A percentile compares a stretch with the other conserved stretches of the same genome.
phyloP scores from a whole-genome alignment of 2,888 invertebrate species.

The Ichneumon xanthorius region DNA sequence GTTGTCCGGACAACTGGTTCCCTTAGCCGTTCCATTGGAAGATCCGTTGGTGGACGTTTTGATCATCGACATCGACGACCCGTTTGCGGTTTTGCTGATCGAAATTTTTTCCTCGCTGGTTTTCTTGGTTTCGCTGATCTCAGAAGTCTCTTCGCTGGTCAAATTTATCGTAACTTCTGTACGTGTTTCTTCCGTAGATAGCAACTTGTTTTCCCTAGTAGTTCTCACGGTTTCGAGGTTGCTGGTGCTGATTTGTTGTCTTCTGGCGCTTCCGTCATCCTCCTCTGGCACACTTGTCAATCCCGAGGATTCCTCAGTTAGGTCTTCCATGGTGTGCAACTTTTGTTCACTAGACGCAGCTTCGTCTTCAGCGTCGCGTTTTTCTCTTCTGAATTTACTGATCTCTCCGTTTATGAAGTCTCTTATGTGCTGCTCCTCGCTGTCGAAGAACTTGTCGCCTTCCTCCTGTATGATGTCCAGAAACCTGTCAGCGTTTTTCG shows the following conservation, averaged over 20 bases:
- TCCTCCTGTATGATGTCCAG: slow-evolving; percentile 93
- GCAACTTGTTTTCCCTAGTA: slow-evolving; percentile 26
- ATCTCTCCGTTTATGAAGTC: slow-evolving; percentile 87
- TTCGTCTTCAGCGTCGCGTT: slow-evolving; percentile 78
- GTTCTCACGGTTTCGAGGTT: slow-evolving; percentile 16
- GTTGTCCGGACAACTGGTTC: background rate
- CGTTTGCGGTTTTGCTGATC: slow-evolving; percentile 38
- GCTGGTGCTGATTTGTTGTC: background rate
- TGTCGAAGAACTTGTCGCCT: slow-evolving; percentile 88
- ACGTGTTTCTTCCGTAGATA: slow-evolving; percentile 31
- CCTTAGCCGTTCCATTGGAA: slow-evolving; percentile 30
- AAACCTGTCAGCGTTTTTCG: slow-evolving; percentile 88
- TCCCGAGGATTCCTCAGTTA: slow-evolving; percentile 7
- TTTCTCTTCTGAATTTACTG: slow-evolving; percentile 83
- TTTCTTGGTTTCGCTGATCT: slow-evolving; percentile 16
- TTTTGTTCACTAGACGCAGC: slow-evolving; percentile 27
- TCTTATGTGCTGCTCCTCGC: slow-evolving; percentile 83
- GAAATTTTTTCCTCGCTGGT: slow-evolving; percentile 30
- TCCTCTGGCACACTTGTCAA: background rate
- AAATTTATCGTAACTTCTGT: slow-evolving; percentile 48
- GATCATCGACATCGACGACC: background rate
- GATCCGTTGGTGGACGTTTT: slow-evolving; percentile 12
- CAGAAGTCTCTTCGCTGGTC: slow-evolving; percentile 27
- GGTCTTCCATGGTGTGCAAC: slow-evolving; percentile 6
- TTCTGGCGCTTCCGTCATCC: slow-evolving; percentile 8